Evolutionary conservation across 2,113 vertebrate species (phyloP).

Genomic region (Aphyosemion australe): DNA sequence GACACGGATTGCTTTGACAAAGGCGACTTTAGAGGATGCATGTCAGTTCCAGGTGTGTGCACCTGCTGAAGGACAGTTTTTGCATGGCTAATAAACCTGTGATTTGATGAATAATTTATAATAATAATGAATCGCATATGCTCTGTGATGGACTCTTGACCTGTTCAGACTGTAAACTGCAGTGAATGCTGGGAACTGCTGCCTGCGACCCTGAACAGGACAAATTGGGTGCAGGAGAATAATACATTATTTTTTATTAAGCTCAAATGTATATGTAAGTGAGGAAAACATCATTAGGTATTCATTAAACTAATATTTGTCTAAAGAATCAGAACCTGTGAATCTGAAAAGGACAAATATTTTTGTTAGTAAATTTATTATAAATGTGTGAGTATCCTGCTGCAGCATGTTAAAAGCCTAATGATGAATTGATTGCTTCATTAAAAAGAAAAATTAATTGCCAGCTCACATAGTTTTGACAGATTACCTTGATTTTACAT

Average conservation of each 20-base stretch:
- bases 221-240: background rate
- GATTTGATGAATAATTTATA: slow-evolving; percentile 31
- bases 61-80: slow-evolving; percentile 8
- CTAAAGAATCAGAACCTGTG: background rate
- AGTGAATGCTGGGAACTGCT: no score
- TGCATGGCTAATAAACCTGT: slow-evolving; percentile 7
- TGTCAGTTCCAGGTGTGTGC: slow-evolving; percentile 32
- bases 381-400: no score
- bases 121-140: slow-evolving; percentile 11
- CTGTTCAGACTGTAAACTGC: background rate
- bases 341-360: no score
- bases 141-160: background rate
- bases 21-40: slow-evolving; percentile 9
- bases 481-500: no score
- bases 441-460: no score
- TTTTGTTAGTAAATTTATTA: background rate
- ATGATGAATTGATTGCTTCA: no score
- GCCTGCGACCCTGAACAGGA: no score
- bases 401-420: no score
- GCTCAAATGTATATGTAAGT: background rate
- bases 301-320: background rate
- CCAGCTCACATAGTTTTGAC: no score
- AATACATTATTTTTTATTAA: background rate
- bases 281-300: background rate
- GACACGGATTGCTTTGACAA: background rate